These are phyloP conservation scores for Elachura formosa DNA, from an alignment of 2,113 vertebrate species.

Conservation along the genomic window DNA sequence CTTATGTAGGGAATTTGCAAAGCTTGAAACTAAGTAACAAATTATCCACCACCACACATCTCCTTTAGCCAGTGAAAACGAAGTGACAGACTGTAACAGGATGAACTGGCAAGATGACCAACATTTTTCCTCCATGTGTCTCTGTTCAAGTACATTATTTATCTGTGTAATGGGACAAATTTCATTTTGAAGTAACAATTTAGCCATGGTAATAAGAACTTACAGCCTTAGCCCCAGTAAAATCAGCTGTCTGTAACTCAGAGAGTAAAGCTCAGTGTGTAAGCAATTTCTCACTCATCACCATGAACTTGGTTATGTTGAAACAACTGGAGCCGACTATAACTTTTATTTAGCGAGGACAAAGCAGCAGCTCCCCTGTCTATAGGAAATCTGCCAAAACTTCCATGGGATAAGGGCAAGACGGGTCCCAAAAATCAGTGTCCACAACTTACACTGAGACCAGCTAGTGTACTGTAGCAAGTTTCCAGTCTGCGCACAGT, in stretches of 20 bases:
- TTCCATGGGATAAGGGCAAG: not conserved
- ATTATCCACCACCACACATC: not conserved
- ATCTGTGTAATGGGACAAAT: not conserved
- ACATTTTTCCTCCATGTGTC: not conserved
- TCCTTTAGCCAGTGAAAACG: not conserved
- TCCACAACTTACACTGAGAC: rapidly evolving
- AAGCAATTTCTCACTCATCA: not conserved
- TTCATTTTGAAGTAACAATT: not conserved
- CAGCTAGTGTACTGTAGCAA: not conserved
- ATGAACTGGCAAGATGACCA: not conserved
- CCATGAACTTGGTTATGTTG: not conserved
- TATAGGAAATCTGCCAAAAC: not conserved
- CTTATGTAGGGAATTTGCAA: not conserved
- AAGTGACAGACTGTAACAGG: not conserved
- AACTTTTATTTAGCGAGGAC: not conserved
- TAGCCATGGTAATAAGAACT: not conserved
- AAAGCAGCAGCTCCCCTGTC: not conserved
- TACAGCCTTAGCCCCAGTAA: not conserved
- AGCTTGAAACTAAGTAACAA: not conserved
- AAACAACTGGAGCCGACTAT: not conserved
- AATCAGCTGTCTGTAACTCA: not conserved
- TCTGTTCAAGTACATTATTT: not conserved
- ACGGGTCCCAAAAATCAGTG: not conserved
- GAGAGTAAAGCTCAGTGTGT: rapidly evolving
- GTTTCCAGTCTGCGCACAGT: not conserved